A percentile compares a stretch with the other conserved stretches of the same genome.
These are phyloP conservation scores for Acomys russatus DNA, from an alignment of 2,797 vertebrate species.

Conservation along the genomic window DNA sequence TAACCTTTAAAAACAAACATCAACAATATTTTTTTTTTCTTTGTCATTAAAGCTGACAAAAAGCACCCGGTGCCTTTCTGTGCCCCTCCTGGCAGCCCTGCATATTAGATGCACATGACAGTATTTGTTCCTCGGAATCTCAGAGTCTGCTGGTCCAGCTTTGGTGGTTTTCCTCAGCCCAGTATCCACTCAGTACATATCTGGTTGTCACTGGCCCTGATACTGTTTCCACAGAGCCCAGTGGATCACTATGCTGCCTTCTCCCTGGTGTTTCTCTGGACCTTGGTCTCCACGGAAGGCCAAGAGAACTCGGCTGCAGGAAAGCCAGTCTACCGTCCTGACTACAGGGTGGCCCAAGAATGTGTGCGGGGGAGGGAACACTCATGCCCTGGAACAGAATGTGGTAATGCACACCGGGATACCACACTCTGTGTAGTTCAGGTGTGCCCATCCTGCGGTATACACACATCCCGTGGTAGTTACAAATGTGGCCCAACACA, in stretches of 20 bases:
- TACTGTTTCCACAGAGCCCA: background rate
- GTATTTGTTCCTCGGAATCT: background rate
- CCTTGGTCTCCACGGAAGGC: background rate
- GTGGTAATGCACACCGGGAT: background rate
- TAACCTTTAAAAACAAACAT: background rate
- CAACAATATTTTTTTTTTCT: too few species aligned
- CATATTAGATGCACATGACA: background rate
- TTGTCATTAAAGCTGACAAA: background rate
- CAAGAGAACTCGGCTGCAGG: background rate
- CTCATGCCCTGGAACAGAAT: background rate
- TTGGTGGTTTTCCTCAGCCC: background rate
- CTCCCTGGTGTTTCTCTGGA: background rate
- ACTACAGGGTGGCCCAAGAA: background rate
- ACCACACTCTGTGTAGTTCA: background rate
- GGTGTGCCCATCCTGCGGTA: background rate
- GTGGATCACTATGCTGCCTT: background rate
- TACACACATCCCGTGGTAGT: accelerated
- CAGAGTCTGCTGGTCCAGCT: background rate
- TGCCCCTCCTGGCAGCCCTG: too few species aligned
- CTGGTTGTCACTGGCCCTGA: background rate
- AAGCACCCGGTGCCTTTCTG: background rate
- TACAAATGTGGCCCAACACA: background rate
- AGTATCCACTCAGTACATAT: background rate
- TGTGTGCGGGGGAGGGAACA: background rate
- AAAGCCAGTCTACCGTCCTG: background rate